Conservation (phyloP, 2,888 invertebrate genomes). For the Synergus gifuensis region DNA sequence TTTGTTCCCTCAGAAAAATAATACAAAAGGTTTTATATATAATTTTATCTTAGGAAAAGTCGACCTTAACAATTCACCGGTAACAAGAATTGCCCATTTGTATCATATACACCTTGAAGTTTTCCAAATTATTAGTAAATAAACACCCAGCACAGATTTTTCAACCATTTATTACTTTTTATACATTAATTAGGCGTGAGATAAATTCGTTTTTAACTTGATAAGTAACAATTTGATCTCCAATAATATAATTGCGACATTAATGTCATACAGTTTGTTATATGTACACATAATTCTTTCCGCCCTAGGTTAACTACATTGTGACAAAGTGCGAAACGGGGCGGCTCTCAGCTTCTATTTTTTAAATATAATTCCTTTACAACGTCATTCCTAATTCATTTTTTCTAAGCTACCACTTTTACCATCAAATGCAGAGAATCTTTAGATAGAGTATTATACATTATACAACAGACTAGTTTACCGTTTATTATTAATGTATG, state of each 20-base stretch:
- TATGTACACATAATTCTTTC: slow-evolving; percentile 63
- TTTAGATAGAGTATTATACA: too few relatives aligned
- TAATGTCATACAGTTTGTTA: slow-evolving; percentile 45
- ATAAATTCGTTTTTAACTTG: slow-evolving; percentile 59
- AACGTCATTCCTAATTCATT: slow-evolving; percentile 11
- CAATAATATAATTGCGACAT: slow-evolving; percentile 59
- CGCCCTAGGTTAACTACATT: slow-evolving; percentile 60
- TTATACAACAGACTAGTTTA: too few relatives aligned
- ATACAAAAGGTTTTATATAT: too few relatives aligned
- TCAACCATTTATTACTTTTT: slow-evolving; percentile 62
- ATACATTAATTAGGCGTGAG: slow-evolving; percentile 64
- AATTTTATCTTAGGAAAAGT: too few relatives aligned
- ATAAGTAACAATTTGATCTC: slow-evolving; percentile 61
- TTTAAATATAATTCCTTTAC: slow-evolving; percentile 17
- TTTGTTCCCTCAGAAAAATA: too few relatives aligned
- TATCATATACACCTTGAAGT: too few relatives aligned
- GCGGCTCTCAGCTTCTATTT: slow-evolving; percentile 2
- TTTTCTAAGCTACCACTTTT: neutral
- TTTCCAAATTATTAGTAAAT: neutral
- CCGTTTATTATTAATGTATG: slow-evolving; percentile 3
- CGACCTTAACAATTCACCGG: too few relatives aligned
- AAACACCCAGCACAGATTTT: slow-evolving; percentile 44
- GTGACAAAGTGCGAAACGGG: slow-evolving; percentile 56
- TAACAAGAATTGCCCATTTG: too few relatives aligned
- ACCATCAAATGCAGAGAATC: neutral